phyloP scores from a whole-genome alignment of 2,797 vertebrate species.

The Phyllotis vaccarum region DNA sequence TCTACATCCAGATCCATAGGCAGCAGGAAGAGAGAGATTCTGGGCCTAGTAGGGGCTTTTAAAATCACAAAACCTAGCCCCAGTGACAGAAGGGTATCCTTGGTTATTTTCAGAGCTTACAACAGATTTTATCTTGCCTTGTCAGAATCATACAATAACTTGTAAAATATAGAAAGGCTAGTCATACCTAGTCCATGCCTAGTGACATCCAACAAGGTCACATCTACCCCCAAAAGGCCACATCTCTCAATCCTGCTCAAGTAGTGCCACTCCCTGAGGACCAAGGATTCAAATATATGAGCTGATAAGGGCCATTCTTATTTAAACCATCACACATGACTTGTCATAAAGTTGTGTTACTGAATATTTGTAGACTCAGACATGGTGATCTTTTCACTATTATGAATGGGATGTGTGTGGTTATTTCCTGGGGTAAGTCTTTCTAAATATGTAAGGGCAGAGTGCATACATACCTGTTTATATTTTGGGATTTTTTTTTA shows the following conservation, averaged over 20 bases:
- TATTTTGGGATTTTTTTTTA: too few relatives aligned
- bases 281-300: neutral
- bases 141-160: neutral
- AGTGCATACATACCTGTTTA: neutral
- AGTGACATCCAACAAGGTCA: neutral
- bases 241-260: neutral
- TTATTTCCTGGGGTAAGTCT: constrained; percentile 9
- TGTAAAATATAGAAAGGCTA: neutral
- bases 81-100: too few relatives aligned
- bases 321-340: neutral
- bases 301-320: neutral
- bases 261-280: neutral
- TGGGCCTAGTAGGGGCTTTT: neutral
- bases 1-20: neutral
- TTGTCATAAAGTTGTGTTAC: neutral
- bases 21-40: neutral
- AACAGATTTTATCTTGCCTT: neutral
- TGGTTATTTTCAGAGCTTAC: neutral
- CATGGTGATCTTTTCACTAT: neutral
- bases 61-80: too few relatives aligned
- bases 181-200: neutral
- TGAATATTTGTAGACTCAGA: neutral
- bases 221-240: neutral
- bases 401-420: neutral
- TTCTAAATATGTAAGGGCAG: neutral